Percentiles rank a stretch among this genome's conserved stretches.
These are phyloP conservation scores for Labeo calbasu DNA, from an alignment of 2,797 vertebrate genomes.

Conservation along the genomic window DNA sequence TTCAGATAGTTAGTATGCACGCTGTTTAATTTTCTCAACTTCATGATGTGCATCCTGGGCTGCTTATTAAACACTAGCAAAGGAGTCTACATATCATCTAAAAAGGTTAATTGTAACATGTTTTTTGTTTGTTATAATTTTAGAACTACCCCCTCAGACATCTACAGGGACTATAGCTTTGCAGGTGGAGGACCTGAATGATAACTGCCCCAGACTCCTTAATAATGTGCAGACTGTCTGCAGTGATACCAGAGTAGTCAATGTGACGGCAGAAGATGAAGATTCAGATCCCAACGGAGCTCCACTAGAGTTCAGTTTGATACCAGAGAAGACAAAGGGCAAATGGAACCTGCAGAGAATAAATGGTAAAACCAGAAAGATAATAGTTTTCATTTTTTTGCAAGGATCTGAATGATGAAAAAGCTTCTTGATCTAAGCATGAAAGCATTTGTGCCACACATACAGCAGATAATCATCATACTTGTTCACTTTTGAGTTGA, in stretches of 20 bases:
- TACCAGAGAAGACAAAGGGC: conserved; percentile 68
- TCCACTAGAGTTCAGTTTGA: conserved; percentile 79
- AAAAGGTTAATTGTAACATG: not conserved
- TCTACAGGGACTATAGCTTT: conserved; percentile 82
- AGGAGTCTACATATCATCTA: not conserved
- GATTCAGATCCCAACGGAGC: conserved; percentile 76
- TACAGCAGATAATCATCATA: not conserved
- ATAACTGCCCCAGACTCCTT: conserved; percentile 81
- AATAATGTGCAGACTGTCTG: conserved; percentile 72
- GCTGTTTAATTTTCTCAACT: no score
- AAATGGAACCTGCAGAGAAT: conserved; percentile 75
- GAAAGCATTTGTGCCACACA: not conserved
- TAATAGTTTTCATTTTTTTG: not conserved
- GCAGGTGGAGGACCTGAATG: conserved; percentile 80
- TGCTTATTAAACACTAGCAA: not conserved
- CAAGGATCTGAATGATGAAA: not conserved
- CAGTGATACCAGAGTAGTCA: conserved; percentile 65
- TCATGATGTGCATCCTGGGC: not conserved
- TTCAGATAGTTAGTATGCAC: conserved; percentile 72
- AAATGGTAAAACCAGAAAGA: conserved; percentile 73
- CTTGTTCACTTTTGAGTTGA: not conserved
- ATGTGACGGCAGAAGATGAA: conserved; percentile 77
- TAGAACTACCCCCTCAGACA: conserved; percentile 75
- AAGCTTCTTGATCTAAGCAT: not conserved
- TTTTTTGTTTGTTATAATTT: conserved; percentile 28